Percentiles rank a stretch among this genome's conserved stretches.
Conservation (phyloP, 2,113 vertebrate species). For the Thunnus maccoyii region DNA sequence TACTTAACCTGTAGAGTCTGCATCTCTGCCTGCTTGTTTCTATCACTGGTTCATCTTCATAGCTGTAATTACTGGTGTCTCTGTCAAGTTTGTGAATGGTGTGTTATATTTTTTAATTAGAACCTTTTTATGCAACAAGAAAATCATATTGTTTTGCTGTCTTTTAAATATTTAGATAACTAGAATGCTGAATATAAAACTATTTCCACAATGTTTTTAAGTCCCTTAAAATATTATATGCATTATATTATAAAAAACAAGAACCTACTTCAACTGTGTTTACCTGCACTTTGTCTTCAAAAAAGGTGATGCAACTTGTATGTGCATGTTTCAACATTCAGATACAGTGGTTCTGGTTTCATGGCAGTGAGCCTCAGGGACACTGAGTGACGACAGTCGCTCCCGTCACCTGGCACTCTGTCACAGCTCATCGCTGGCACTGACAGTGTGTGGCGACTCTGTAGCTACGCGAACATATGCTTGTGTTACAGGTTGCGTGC, state of each 20-base stretch:
- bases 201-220: neutral
- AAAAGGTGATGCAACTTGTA: neutral
- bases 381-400: slow-evolving; percentile 55
- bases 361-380: slow-evolving; percentile 56
- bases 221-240: neutral
- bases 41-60: neutral
- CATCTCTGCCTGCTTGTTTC: neutral
- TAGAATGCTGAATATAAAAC: too few relatives aligned
- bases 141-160: neutral
- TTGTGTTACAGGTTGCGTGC: slow-evolving; percentile 25
- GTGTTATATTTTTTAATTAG: neutral
- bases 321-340: slow-evolving; percentile 23
- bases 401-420: slow-evolving; percentile 45
- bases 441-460: slow-evolving; percentile 41
- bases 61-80: too few relatives aligned
- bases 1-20: slow-evolving; percentile 18
- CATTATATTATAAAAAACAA: neutral
- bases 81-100: neutral
- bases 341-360: slow-evolving; percentile 39
- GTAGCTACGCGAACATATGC: slow-evolving; percentile 41
- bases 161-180: too few relatives aligned
- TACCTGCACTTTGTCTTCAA: neutral
- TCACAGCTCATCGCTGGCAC: slow-evolving; percentile 54
- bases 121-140: neutral
- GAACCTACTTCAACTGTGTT: neutral